Percentiles rank a stretch among this genome's conserved stretches.
These are phyloP conservation scores for Scrobipalpa atriplicella DNA, from an alignment of 2,888 invertebrate genomes.

Conservation along the genomic window DNA sequence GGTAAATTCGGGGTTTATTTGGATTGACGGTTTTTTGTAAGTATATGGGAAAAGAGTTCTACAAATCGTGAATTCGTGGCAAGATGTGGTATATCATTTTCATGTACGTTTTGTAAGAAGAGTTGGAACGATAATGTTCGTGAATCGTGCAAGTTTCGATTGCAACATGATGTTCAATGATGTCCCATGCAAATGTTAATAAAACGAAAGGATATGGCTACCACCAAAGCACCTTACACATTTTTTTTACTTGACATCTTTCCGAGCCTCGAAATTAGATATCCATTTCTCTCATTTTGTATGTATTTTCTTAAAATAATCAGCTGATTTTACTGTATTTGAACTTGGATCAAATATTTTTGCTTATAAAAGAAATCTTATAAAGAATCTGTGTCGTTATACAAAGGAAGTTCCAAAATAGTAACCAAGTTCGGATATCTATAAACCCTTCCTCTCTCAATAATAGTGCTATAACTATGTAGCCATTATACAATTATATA, in stretches of 20 bases:
- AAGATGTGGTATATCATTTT: neutral
- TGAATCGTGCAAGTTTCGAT: conserved; percentile 7
- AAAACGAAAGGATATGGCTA: neutral
- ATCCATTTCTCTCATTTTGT: no score
- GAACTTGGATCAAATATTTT: no score
- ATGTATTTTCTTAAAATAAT: no score
- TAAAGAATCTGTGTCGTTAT: neutral
- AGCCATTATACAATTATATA: conserved; percentile 21
- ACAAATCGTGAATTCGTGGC: conserved; percentile 6
- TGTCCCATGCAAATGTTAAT: neutral
- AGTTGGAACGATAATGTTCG: neutral
- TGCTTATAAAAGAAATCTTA: neutral
- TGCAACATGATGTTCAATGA: neutral
- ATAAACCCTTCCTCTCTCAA: conserved; percentile 54
- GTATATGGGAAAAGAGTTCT: neutral
- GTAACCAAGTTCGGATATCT: conserved; percentile 11
- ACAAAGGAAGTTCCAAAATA: conserved; percentile 24
- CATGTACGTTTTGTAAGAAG: neutral
- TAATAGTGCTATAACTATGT: conserved; percentile 53
- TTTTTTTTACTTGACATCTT: no score
- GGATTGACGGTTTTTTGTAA: neutral
- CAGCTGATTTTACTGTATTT: no score
- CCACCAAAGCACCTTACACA: no score
- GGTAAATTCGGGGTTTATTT: neutral
- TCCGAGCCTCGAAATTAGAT: no score